A percentile compares a stretch with the other conserved stretches of the same genome.
Evolutionary conservation across 2,888 invertebrate genomes (phyloP).

Genomic region (Eilema caniola): DNA sequence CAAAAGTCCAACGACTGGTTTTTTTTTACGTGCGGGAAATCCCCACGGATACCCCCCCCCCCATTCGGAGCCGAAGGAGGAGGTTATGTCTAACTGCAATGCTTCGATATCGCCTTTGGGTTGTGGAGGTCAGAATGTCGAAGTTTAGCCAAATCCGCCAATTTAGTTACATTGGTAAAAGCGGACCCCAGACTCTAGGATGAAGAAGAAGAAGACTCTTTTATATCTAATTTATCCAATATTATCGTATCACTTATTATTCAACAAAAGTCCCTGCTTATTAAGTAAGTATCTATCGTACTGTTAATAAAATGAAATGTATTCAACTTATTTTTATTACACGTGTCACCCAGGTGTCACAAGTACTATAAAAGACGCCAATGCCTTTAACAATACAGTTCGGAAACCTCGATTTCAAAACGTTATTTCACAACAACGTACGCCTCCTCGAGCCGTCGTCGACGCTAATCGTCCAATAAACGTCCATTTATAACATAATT

Average conservation of each 20-base stretch:
- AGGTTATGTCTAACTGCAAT: too few relatives aligned
- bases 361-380: constrained; percentile 16
- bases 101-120: too few relatives aligned
- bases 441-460: constrained; percentile 53
- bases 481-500: constrained; percentile 81
- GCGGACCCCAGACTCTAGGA: too few relatives aligned
- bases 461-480: constrained; percentile 79
- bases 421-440: constrained; percentile 57
- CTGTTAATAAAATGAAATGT: background rate
- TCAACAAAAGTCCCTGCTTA: background rate
- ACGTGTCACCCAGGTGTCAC: constrained; percentile 22
- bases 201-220: too few relatives aligned
- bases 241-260: background rate
- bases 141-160: too few relatives aligned
- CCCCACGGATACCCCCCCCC: too few relatives aligned
- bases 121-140: too few relatives aligned
- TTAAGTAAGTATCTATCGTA: background rate
- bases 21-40: too few relatives aligned
- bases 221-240: background rate
- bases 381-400: constrained; percentile 20
- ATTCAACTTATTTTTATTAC: background rate
- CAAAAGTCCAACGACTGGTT: too few relatives aligned
- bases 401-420: constrained; percentile 53
- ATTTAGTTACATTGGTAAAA: too few relatives aligned
- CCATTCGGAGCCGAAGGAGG: too few relatives aligned